phyloP scores from a whole-genome alignment of 2,113 vertebrate species.

The Excalfactoria chinensis region DNA sequence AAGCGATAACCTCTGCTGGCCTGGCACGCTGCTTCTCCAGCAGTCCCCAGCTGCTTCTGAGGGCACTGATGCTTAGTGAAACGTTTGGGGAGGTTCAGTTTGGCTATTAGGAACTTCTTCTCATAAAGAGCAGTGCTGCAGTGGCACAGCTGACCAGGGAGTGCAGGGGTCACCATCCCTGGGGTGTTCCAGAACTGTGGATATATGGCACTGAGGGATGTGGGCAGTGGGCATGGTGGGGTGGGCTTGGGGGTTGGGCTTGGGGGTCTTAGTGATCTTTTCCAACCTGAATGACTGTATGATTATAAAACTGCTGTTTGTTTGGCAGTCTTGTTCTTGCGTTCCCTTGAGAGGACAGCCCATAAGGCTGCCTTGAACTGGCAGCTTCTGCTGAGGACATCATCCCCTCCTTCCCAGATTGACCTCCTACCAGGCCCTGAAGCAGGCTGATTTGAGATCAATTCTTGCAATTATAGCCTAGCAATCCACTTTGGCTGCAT shows the following conservation, averaged over 20 bases:
- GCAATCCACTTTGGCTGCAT: background rate
- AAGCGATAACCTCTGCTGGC: background rate
- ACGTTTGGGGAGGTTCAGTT: background rate
- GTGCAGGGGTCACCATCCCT: too few species aligned
- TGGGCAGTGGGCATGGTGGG: too few species aligned
- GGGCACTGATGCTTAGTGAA: background rate
- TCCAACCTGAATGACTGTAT: too few species aligned
- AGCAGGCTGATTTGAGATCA: background rate
- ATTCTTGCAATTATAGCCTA: accelerated
- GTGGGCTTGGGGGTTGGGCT: too few species aligned
- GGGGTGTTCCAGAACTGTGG: too few species aligned
- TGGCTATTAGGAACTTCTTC: too few species aligned
- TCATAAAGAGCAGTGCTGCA: too few species aligned
- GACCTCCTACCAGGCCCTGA: background rate
- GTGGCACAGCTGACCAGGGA: too few species aligned
- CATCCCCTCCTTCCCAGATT: background rate
- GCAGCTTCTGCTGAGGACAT: background rate
- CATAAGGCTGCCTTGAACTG: background rate
- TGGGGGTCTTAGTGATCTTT: too few species aligned
- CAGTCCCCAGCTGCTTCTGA: background rate
- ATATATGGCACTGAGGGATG: too few species aligned
- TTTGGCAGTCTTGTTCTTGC: background rate
- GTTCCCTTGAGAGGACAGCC: background rate
- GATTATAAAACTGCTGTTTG: background rate
- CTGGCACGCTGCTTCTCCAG: background rate